These are phyloP conservation scores for Chrysocyon brachyurus DNA, from an alignment of 2,797 vertebrate genomes.

Conservation along the genomic window DNA sequence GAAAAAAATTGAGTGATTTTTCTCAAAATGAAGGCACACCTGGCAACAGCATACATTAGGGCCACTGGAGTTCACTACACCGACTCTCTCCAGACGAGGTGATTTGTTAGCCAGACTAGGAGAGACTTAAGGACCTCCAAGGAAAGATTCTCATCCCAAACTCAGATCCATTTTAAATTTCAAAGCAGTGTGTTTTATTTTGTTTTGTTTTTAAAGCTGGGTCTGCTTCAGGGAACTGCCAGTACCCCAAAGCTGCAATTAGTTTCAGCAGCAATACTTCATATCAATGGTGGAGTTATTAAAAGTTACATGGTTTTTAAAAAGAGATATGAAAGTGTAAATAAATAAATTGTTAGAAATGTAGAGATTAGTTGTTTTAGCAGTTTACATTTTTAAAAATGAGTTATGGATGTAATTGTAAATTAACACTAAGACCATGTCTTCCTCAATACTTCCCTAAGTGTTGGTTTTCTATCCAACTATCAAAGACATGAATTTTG, in stretches of 20 bases:
- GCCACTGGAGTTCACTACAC: background rate
- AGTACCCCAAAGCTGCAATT: background rate
- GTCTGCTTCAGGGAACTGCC: background rate
- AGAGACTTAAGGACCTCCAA: background rate
- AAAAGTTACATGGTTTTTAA: background rate
- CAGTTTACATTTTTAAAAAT: background rate
- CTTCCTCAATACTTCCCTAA: background rate
- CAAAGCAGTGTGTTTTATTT: background rate
- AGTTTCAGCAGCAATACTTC: background rate
- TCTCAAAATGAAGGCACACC: background rate
- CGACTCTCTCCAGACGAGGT: background rate
- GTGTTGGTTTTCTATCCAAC: background rate
- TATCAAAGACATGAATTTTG: background rate
- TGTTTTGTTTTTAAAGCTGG: background rate
- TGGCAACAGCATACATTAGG: background rate
- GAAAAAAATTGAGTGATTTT: background rate
- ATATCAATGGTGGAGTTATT: background rate
- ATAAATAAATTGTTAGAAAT: background rate
- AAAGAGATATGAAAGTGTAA: background rate
- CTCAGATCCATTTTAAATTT: constrained; percentile 33
- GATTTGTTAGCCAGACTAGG: background rate
- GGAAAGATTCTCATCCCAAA: background rate
- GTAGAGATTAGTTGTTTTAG: background rate
- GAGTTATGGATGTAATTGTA: background rate
- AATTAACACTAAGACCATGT: background rate